Evolutionary conservation across 1,140 invertebrate genomes (phyloP), one percentile per base, ranked within the genome.

Genomic region (Tachypleus tridentatus): DNA sequence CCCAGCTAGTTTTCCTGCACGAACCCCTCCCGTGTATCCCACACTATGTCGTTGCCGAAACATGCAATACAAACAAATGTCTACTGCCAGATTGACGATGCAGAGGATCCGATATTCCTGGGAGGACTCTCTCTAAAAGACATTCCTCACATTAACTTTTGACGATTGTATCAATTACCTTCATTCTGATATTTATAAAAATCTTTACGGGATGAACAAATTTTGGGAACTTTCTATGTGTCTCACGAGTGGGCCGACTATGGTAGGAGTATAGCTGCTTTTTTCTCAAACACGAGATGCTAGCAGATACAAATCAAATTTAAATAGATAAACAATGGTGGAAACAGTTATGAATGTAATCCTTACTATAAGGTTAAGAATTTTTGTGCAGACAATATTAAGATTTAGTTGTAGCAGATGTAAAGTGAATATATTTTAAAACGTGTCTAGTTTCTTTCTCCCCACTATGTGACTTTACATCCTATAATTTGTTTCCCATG

Each of bases 31-130:
- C 53, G n/a, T 6, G n/a, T 54, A 54, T n/a, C 53, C 53, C 6
- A 54, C 53, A 6, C 53, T 54, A 7, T 60, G 5, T 6, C 5
- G 10, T 58, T 10, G 65, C 65, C 5, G 10, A 9, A 67, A 11
- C 49, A 76, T 94, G 91, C 73, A 82, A 90, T 60, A 89, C 88
- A 73, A 89, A 91, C 75, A 85, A 90, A 53, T 94, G 91, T 70
- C 77, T 88, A 11, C 77, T 94, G 66, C 91, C 91, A 4, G 89
- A 93, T 77, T 94, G 91, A 71, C 86, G 82, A 72, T 94, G 91
- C 72, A 91, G 91, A 67, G 91, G 90, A 72, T 85, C 86, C 76
- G 88, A 92, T 65, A 89, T 93, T 75, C 91, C 91, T 73, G 90
- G 57, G n/a, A 48, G 4, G 65, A 67, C 51, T 53, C 62, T n/a